Base-by-base conservation (phyloP, 2,888 invertebrate genomes). In the Synanthedon tipuliformis region DNA sequence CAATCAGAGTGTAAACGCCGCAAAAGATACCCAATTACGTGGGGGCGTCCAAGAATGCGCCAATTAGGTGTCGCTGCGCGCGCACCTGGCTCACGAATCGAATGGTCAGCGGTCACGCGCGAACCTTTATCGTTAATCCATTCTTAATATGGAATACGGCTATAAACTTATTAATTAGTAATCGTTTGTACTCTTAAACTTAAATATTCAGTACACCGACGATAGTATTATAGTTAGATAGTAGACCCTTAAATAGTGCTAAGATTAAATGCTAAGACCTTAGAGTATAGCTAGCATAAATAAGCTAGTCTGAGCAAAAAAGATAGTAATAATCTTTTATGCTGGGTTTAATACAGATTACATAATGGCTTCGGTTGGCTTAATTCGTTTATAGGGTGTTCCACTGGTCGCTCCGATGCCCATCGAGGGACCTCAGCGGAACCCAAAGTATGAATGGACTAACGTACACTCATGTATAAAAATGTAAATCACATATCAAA, bases 41-140 rank as follows among this genome's bases (percentile, higher is more conserved):
- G 73, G 72, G 70, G 78, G 84, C 78, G 82, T 79, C 78, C 72
- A 70, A 73, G 75, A 72, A 71, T 73, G 76, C 75, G 78, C 82
- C 84, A 85, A 83, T 85, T 84, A 83, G 77, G 73, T 72, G 75
- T 75, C 71, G 63, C 64, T 62, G 70, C 66, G 66, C 65, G 77
- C 76, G 73, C 82, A 83, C 83, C 83, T 83, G 84, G 81, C 73
- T 68, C 81, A 81, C 82, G 83, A 81, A 68, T 74, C 71, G 63
- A 66, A 69, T 68, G 71, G 75, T 82, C 81, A 80, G 69, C 67
- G 71, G 75, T 82, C 82, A 81, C 81, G 81, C 77, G 75, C 75
- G 59, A 64, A 67, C 58, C 71, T 65, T 64, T 68, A 73, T 76
- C 73, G 64, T 75, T 79, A 78, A 76, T 78, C 73, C 73, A 68